Percentiles rank a stretch among this genome's conserved stretches.
Conservation (phyloP, 2,797 vertebrate species). For the Phataginus tricuspis region DNA sequence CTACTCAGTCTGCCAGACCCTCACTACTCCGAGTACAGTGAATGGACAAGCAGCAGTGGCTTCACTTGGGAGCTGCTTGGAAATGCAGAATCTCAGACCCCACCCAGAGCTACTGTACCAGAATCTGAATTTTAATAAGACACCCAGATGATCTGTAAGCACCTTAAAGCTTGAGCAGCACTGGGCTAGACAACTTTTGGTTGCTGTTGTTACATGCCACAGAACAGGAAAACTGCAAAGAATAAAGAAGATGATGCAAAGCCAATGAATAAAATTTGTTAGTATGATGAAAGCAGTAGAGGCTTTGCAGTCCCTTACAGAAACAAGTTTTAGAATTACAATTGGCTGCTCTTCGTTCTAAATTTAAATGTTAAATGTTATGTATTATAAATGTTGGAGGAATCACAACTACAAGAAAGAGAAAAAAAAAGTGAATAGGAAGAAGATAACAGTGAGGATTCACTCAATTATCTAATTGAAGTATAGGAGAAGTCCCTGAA, state of each 20-base stretch:
- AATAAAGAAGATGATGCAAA: not conserved
- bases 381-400: not conserved
- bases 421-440: not conserved
- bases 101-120: not conserved
- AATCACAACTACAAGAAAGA: not conserved
- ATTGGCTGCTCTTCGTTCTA: not conserved
- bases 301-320: not conserved
- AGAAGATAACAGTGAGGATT: not conserved
- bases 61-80: not conserved
- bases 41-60: not conserved
- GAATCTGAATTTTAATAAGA: not conserved
- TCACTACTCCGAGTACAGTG: not conserved
- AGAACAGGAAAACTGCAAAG: not conserved
- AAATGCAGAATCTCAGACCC: not conserved
- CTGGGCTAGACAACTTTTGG: not conserved
- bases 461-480: not conserved
- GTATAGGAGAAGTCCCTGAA: not conserved
- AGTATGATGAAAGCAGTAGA: not conserved
- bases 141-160: not conserved
- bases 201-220: not conserved
- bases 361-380: not conserved
- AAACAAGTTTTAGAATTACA: not conserved
- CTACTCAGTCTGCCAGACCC: not conserved
- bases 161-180: not conserved
- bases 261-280: not conserved